Base-by-base conservation (phyloP, 2,888 invertebrate genomes). In the Uloborus plumipes region DNA sequence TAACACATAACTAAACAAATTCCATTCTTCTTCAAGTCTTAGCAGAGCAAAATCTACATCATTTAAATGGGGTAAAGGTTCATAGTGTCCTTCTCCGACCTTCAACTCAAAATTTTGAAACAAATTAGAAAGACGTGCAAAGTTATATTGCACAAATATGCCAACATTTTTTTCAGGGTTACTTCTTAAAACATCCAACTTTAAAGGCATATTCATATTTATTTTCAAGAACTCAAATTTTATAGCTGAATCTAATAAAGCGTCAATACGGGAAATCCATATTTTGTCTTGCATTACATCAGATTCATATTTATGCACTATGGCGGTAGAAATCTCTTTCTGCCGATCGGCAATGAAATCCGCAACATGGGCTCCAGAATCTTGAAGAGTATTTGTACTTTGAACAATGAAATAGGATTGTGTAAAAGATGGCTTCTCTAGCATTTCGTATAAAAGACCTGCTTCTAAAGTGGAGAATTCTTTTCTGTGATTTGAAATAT, bases 131-230 rank as follows among this genome's bases (percentile, higher is more conserved):
- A 81, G 65, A 6, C 80, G 74, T 6, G 80, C 80, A 64, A 74
- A 74, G 16, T 81, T 81, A 50, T 81, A 81, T 18, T 81, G 80
- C 6, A 73, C 67, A 59, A 81, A 81, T 47, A 81, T 70, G 1
- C 80, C 80, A 26, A 18, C 49, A 58, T 55, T 78, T 47, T 78
- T 78, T 15, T 61, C 74, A 6, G 47, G 26, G 4, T 51, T 55
- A 2, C 20, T 31, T 1, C n/a, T 26, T 0, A 69, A 53, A 49
- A 20, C 6, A 16, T 47, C 22, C n/a, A 81, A 20, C 39, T 70
- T 74, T 13, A 81, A 59, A 20, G 58, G 18, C n/a, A 50, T 69
- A 49, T 26, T 70, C 11, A 64, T 58, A 20, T 50, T 70, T n/a
- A 55, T 22, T 59, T 58, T 70, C 31, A 81, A 51, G 16, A 74